Evolutionary conservation across 1,140 invertebrate species (phyloP), one percentile per base, ranked within the genome.

Genomic region (Apis florea): DNA sequence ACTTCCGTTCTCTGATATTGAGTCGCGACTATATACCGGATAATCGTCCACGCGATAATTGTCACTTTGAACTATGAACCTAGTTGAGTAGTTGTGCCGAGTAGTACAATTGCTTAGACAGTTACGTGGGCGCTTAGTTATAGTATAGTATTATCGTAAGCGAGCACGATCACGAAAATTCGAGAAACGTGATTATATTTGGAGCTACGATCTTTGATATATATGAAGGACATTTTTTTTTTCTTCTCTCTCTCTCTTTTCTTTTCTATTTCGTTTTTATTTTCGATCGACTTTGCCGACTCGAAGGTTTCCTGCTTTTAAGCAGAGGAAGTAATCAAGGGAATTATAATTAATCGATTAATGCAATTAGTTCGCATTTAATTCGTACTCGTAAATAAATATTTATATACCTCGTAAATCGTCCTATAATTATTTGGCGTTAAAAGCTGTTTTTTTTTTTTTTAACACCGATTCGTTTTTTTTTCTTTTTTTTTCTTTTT

Each of bases 341-440:
- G 40, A 53, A 9, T 64, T 49, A 53, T 10, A 31, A 64, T 24
- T 58, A 61, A 31, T 73, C 59, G 70, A 40, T 49, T 53, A 53
- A 12, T 17, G 53, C 17, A 54, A 24, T 15, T 61, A n/a, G 72
- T 73, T 64, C 58, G 66, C 53, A 26, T 77, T 77, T n/a, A 31
- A 53, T 19, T 78, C 75, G 75, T 78, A 40, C 6, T 78, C 69
- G 78, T 71, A 56, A 71, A 73, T 79, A 73, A 64, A 79, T 72
- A 40, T 40, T 40, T 40, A 40, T 40, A 73, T 53, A 53, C 63
- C 63, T 70, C 78, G 78, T 53, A 58, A 53, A 58, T 81, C 71
- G 63, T 80, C 53, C 53, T 67, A 80, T 24, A 31, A 67, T 74
- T 49, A 54, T 70, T 49, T 8, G 31, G 31, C 31, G 31, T 40